Conservation (phyloP, 2,888 invertebrate species). For the Diarsia dahlii region DNA sequence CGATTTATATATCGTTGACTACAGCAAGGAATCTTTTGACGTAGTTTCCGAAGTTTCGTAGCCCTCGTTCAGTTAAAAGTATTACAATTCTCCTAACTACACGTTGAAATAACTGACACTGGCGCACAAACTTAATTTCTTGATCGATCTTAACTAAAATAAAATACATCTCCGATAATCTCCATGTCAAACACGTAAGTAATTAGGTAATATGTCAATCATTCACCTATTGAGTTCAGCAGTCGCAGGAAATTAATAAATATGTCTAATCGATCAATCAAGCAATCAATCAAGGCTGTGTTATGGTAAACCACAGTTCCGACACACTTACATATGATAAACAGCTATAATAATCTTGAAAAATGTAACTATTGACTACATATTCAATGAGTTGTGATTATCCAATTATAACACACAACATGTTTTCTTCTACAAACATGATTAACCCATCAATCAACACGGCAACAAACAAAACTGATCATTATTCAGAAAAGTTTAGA, state of each 20-base stretch:
- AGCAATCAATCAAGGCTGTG: constrained; percentile 39
- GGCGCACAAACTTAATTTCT: background rate
- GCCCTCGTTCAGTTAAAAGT: too few relatives aligned
- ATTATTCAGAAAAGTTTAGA: constrained; percentile 18
- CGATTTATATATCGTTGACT: too few relatives aligned
- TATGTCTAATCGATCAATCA: constrained; percentile 44
- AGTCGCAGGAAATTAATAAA: constrained; percentile 44
- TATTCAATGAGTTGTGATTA: constrained; percentile 40
- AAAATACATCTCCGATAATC: constrained; percentile 10
- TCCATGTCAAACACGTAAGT: constrained; percentile 24
- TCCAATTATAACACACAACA: constrained; percentile 37
- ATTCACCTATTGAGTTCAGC: constrained; percentile 17
- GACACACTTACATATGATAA: constrained; percentile 11
- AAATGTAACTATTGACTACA: constrained; percentile 38
- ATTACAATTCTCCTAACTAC: too few relatives aligned
- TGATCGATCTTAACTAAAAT: constrained; percentile 4
- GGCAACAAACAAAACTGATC: constrained; percentile 20
- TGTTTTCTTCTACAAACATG: constrained; percentile 47
- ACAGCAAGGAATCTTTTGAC: too few relatives aligned
- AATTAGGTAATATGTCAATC: constrained; percentile 56
- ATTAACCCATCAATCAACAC: constrained; percentile 58
- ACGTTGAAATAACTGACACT: background rate
- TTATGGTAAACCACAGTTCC: constrained; percentile 25
- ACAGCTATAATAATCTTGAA: constrained; percentile 30
- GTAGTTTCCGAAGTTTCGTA: too few relatives aligned